phyloP scores from a whole-genome alignment of 2,113 vertebrate genomes.

The Strix aluco region DNA sequence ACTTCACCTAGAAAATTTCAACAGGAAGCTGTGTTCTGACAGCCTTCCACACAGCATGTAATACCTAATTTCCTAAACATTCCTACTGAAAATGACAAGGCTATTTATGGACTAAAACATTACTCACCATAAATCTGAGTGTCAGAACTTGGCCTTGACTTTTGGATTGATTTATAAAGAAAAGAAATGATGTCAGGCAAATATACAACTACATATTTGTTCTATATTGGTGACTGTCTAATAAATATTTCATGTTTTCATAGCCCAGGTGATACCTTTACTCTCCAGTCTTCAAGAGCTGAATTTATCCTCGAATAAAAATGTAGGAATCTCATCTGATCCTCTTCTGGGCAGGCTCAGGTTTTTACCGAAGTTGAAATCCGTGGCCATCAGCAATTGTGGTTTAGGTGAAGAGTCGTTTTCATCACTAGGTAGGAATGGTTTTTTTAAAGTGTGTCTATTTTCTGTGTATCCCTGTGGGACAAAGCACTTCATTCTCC shows the following conservation, averaged over 20 bases:
- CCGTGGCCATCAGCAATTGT: slow-evolving; percentile 78
- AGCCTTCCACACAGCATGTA: not conserved
- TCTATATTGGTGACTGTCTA: not conserved
- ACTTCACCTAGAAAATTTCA: not conserved
- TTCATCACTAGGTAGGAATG: slow-evolving; percentile 78
- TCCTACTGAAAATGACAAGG: not conserved
- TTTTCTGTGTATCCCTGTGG: not conserved
- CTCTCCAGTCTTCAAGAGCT: slow-evolving; percentile 80
- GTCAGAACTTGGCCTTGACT: not conserved
- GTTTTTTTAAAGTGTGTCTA: not conserved
- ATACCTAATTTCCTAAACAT: not conserved
- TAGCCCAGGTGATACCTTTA: slow-evolving; percentile 86
- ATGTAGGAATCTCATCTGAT: slow-evolving; percentile 70
- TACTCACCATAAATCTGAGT: not conserved
- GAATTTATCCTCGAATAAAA: slow-evolving; percentile 86
- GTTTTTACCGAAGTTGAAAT: slow-evolving; percentile 78
- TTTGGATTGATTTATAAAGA: slow-evolving; percentile 23
- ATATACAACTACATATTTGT: not conserved
- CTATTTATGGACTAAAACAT: not conserved
- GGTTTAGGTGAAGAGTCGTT: slow-evolving; percentile 76
- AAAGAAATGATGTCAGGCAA: not conserved
- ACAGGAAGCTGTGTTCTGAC: not conserved
- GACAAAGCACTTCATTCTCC: not conserved
- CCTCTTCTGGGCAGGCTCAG: slow-evolving; percentile 80
- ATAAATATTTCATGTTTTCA: slow-evolving; percentile 52